These are phyloP conservation scores for Calliphora vicina DNA, from an alignment of 1,140 invertebrate species.

Conservation along the genomic window DNA sequence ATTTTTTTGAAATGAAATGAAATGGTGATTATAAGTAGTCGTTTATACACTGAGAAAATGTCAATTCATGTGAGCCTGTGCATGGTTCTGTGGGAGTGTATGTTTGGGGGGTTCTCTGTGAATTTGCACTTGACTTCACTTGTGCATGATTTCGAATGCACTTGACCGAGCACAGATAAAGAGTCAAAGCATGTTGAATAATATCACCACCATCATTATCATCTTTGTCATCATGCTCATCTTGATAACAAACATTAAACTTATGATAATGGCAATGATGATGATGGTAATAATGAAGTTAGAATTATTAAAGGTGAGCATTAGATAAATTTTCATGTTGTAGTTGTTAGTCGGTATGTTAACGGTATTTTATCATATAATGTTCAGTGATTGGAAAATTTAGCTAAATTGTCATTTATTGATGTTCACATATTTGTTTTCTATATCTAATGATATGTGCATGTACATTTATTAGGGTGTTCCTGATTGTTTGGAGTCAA, in stretches of 20 bases:
- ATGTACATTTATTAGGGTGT: too few species aligned
- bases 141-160: constrained; percentile 1
- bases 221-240: background rate
- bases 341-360: background rate
- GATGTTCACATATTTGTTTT: background rate
- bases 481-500: too few species aligned
- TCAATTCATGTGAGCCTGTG: background rate
- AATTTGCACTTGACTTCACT: constrained; percentile 16
- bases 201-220: background rate
- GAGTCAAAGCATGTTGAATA: background rate
- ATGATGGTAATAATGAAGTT: background rate
- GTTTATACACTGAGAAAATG: background rate
- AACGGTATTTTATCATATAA: background rate
- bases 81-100: background rate
- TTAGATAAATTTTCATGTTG: background rate
- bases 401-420: background rate
- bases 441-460: too few species aligned
- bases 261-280: background rate
- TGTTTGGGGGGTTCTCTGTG: background rate
- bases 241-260: background rate
- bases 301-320: background rate
- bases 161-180: background rate
- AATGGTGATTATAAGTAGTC: background rate
- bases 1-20: background rate
- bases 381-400: background rate